A percentile compares a stretch with the other conserved stretches of the same genome.
phyloP scores from a whole-genome alignment of 2,113 vertebrate species.

The Alligator sinensis region DNA sequence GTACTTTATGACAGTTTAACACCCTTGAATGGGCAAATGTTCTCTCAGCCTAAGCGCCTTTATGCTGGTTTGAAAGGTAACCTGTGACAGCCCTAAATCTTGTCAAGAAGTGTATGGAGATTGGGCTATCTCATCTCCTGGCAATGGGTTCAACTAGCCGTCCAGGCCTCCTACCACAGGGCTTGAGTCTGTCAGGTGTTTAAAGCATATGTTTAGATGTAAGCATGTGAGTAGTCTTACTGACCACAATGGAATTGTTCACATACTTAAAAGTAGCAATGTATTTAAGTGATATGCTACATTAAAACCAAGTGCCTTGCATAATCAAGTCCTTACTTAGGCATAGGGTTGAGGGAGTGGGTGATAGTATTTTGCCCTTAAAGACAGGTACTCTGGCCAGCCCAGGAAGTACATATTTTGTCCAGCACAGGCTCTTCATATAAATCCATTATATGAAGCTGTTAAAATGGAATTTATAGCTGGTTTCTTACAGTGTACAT shows the following conservation, averaged over 20 bases:
- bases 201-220: background rate
- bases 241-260: background rate
- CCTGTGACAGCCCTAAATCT: background rate
- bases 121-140: background rate
- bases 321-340: background rate
- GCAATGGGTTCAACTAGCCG: too few relatives aligned
- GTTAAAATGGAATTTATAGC: accelerated
- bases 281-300: background rate
- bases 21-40: too few relatives aligned
- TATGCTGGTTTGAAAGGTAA: too few relatives aligned
- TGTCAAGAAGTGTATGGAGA: background rate
- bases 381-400: accelerated
- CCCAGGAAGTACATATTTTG: background rate
- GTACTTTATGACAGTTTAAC: too few relatives aligned
- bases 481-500: accelerated
- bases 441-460: background rate
- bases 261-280: background rate
- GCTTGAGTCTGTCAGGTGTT: background rate
- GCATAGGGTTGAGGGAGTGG: background rate
- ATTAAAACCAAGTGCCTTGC: background rate
- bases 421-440: background rate
- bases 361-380: background rate
- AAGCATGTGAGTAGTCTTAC: background rate
- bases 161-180: background rate
- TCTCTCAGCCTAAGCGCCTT: too few relatives aligned